A percentile compares a stretch with the other conserved stretches of the same genome.
Evolutionary conservation across 2,888 invertebrate species (phyloP).

Genomic region (Euclidia mi): DNA sequence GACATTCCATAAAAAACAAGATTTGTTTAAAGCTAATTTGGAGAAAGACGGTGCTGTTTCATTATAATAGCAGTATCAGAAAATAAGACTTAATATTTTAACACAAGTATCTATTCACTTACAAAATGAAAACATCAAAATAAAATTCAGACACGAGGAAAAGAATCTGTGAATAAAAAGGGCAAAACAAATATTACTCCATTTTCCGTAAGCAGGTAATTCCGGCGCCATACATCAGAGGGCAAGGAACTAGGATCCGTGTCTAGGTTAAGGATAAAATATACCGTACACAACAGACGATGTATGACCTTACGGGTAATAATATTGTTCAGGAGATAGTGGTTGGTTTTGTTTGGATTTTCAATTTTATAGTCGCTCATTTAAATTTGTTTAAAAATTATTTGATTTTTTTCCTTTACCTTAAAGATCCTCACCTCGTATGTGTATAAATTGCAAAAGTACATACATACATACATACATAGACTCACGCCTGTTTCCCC

Average conservation of each 20-base stretch:
- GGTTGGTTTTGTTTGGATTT: not conserved
- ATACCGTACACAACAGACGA: conserved; percentile 4
- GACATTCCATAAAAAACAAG: no score
- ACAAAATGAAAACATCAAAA: not conserved
- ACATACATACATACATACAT: no score
- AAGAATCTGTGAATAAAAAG: not conserved
- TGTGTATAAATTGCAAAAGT: no score
- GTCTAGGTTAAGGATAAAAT: conserved; percentile 11
- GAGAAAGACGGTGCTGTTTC: no score
- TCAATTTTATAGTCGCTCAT: not conserved
- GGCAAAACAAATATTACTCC: conserved; percentile 3
- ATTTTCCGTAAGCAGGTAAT: conserved; percentile 1
- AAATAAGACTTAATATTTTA: no score
- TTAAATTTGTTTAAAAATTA: no score
- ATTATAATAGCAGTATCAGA: no score
- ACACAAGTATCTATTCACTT: not conserved
- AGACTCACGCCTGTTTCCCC: no score
- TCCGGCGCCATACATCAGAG: conserved; percentile 6
- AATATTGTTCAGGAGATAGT: conserved; percentile 8
- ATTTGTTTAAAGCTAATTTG: no score
- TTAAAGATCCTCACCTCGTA: no score
- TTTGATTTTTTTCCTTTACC: no score
- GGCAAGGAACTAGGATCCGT: conserved; percentile 9
- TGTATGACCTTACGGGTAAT: conserved; percentile 11
- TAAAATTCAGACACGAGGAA: not conserved